Evolutionary conservation across 1,140 invertebrate genomes (phyloP), one percentile per base, ranked within the genome.

Genomic region (Drosophila sucinea): DNA sequence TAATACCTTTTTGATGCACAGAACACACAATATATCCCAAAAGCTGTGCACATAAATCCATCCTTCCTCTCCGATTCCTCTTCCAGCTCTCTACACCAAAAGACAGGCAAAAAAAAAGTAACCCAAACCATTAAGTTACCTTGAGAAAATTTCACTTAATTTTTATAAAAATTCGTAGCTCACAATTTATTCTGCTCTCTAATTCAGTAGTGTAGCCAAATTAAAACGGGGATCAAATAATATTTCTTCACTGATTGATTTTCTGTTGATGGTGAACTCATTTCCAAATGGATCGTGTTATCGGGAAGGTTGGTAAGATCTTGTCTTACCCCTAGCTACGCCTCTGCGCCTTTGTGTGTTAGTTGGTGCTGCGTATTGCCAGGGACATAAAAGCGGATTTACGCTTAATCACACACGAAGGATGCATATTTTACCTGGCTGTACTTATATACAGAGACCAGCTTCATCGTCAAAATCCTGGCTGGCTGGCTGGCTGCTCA

Each of bases 401-500:
- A 73, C 76, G 82, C 72, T 86, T 79, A 81, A 77, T 86, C 78
- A 74, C 82, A 86, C 79, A 82, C 79, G 73, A 75, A 82, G 83
- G 83, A 80, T 86, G 77, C 82, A 82, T 77, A 77, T 77, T 79
- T 79, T 67, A 84, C 70, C 47, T 47, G 60, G 8, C 17, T 44
- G 41, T 27, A 51, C 23, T 7, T 47, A 47, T 27, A 51, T 27
- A 27, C 23, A 51, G 44, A 10, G 35, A 57, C 27, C 51, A 57
- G 51, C 56, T 70, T 51, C 44, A 54, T 32, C 41, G 25, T 44
- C 11, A 60, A 23, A 56, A 57, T 67, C 17, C 23, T 67, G 64
- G 54, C 73, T 77, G 60, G 44, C 30, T 62, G 33, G 33, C 33
- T 35, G 33, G 33, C 10, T 67, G 61, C 67, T 77, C 67, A 70